Percentiles rank a stretch among this genome's conserved stretches.
Evolutionary conservation across 2,888 invertebrate genomes (phyloP).

Genomic region (Psylliodes chrysocephalus): DNA sequence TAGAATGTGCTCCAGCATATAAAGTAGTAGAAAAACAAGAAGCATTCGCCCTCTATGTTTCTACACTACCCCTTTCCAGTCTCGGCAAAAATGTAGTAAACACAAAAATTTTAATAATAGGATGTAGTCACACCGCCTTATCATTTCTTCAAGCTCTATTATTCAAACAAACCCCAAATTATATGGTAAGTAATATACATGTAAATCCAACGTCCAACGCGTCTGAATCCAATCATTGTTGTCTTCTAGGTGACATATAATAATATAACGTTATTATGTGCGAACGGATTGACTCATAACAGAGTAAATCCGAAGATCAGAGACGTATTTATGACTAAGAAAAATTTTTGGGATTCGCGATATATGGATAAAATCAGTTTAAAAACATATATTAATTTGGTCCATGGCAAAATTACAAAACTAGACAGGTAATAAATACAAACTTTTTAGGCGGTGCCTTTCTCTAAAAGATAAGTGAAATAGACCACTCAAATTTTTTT

Average conservation of each 20-base stretch:
- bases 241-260: constrained; percentile 72
- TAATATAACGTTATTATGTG: constrained; percentile 76
- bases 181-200: constrained; percentile 47
- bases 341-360: constrained; percentile 67
- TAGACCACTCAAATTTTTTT: no score
- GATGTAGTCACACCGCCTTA: constrained; percentile 72
- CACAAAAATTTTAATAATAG: constrained; percentile 73
- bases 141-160: constrained; percentile 71
- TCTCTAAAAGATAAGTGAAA: no score
- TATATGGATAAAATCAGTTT: constrained; percentile 70
- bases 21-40: constrained; percentile 41
- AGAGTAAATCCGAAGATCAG: constrained; percentile 58
- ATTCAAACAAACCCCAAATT: constrained; percentile 63
- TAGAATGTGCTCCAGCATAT: constrained; percentile 39
- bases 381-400: constrained; percentile 73
- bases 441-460: no score
- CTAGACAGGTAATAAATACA: constrained; percentile 40
- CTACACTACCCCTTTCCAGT: constrained; percentile 67
- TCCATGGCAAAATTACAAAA: constrained; percentile 68
- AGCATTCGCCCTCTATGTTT: constrained; percentile 67
- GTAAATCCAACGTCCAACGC: no score
- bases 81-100: constrained; percentile 67
- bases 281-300: constrained; percentile 68
- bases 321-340: constrained; percentile 67
- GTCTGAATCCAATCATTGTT: no score